Base-by-base conservation (phyloP, 2,888 invertebrate species). In the Eupithecia insigniata region DNA sequence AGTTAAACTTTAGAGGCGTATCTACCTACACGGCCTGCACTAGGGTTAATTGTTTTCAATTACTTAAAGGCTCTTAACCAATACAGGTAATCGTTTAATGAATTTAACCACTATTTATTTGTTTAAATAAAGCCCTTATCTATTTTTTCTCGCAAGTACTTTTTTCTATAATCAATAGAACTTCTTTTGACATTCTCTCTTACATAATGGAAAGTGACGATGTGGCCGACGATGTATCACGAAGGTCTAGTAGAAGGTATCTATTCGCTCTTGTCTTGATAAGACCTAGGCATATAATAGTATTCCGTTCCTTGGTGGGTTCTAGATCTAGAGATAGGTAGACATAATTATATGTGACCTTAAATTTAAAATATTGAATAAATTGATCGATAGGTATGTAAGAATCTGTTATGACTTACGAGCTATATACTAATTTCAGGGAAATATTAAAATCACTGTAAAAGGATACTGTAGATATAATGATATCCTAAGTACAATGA, bases 21-120 rank as follows among this genome's bases (percentile, higher is more conserved):
- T 22, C 32, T 60, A 60, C 64, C 60, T 72, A 69, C 60, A 69
- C 26, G 62, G 61, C n/a, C 39, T 39, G 69, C 55, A 61, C 72
- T 66, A 64, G 58, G 69, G 72, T 72, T 69, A 69, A 72, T 72
- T 69, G 62, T 43, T 67, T 69, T 69, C 69, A 69, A 72, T 72
- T 72, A 72, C 69, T 39, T 72, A 66, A 68, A 65, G 66, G 72
- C 66, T 69, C 32, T 60, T 66, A 66, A 72, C 60, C 60, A 68
- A 66, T 69, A 72, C 55, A 55, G 28, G 68, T 72, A 67, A 67
- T 43, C 61, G 66, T 62, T 51, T 72, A 46, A 62, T 55, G 26
- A 55, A 55, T 67, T 70, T 62, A 69, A 55, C 66, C 61, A 69
- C 69, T 72, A 72, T 71, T 62, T 58, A 60, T 46, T 46, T 43